Evolutionary conservation across 2,797 vertebrate species (phyloP).

Genomic region (Diplodus sargus): DNA sequence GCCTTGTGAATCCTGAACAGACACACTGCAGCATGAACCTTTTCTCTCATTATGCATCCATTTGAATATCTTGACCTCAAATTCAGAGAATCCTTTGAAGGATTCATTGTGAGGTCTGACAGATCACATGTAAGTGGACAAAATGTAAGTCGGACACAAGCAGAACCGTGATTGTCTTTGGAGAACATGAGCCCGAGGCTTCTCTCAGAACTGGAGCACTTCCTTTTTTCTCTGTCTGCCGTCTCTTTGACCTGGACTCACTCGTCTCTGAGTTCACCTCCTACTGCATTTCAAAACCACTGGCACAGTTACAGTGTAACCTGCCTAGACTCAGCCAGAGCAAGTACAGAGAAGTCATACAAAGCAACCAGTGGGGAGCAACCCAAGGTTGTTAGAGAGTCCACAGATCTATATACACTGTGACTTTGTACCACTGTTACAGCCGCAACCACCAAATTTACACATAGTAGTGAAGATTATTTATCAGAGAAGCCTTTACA

Average conservation of each 20-base stretch:
- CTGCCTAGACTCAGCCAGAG: constrained; percentile 29
- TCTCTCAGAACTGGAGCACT: constrained; percentile 58
- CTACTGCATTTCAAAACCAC: constrained; percentile 41
- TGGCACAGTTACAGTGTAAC: constrained; percentile 25
- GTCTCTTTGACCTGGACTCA: constrained; percentile 38
- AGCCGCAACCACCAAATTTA: too few relatives aligned
- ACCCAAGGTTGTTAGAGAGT: background rate
- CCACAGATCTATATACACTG: background rate
- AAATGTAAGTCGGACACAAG: constrained; percentile 46
- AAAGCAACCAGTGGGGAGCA: background rate
- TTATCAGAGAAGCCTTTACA: too few relatives aligned
- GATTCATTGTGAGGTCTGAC: constrained; percentile 16
- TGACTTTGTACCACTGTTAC: too few relatives aligned
- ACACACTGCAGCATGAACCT: background rate
- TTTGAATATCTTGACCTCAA: constrained; percentile 22
- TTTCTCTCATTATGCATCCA: constrained; percentile 38
- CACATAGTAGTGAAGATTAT: too few relatives aligned
- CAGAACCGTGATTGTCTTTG: constrained; percentile 59
- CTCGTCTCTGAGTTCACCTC: constrained; percentile 29
- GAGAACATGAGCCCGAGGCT: constrained; percentile 63
- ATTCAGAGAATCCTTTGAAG: constrained; percentile 47
- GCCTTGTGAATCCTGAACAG: background rate
- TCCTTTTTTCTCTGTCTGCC: constrained; percentile 23
- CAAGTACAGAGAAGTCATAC: background rate
- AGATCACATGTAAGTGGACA: constrained; percentile 51